Base-by-base conservation (phyloP, 2,888 invertebrate species). In the Megastigmus dorsalis region DNA sequence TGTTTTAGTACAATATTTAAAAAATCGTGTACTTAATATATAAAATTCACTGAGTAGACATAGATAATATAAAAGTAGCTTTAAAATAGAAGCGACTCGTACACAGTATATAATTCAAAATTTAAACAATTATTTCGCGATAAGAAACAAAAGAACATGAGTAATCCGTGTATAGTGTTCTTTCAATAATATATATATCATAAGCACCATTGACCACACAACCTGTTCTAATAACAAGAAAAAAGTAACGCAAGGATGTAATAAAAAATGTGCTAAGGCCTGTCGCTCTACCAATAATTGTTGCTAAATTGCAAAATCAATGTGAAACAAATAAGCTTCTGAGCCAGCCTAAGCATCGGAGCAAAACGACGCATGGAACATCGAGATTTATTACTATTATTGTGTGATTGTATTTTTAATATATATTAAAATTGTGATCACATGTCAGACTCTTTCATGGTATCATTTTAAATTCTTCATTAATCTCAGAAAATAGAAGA, bases 311-410 rank as follows among this genome's bases (percentile, higher is more conserved):
- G 82, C 80, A 77, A 84, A 83, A 82, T 80, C 69, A 82, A 82
- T 76, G 62, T 77, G 78, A 80, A 81, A 81, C 80, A 75, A 82
- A 82, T 77, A 84, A 85, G 82, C 83, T 80, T 81, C 60, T 79
- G 77, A 79, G 80, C 79, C 80, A 82, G 80, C 80, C 81, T 80
- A 81, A 84, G 79, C 79, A 71, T 76, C 72, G 71, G 73, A 79
- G 74, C 75, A 55, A 68, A 63, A 75, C 57, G 67, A 55, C 67
- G 67, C 57, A 72, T 75, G 68, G 38, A 68, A 72, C 71, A 73
- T 75, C 33, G 68, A 67, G 57, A 72, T 69, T 73, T 62, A 13
- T 65, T 57, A 50, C 48, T 71, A 41, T 63, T 45, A 45, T 55
- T 52, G 20, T 45, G 23, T 45, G 23, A 62, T 55, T 33, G 26